Evolutionary conservation across 1,140 invertebrate species (phyloP), one percentile per base, ranked within the genome.

Genomic region (Scylla paramamosain): DNA sequence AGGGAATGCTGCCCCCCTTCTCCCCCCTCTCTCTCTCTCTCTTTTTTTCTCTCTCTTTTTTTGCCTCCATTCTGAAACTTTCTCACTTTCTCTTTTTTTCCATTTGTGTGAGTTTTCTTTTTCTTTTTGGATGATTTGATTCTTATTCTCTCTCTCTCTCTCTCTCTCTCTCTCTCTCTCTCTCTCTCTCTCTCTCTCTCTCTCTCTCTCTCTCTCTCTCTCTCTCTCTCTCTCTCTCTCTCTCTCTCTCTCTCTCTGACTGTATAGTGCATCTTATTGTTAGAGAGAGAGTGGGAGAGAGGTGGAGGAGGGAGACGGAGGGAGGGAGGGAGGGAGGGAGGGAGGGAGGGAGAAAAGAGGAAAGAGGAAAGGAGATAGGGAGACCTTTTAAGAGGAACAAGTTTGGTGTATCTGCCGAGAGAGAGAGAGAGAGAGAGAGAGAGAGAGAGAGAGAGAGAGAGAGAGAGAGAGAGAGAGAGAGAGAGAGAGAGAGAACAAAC

Each of bases 381-480:
- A n/a, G 25, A n/a, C 20, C 20, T n/a, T 77, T 77, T 7, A 7
- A 20, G 67, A 59, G 52, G 16, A 20, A 59, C 16, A 59, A 59
- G 52, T 59, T 59, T 59, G 6, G n/a, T 77, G 67, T 25, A 77
- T 77, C 20, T 77, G 12, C 7, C 20, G 7, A 3, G 59, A 67
- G 8, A 10, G 20, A 67, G 59, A 67, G 59, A 67, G 59, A 67
- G 59, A 67, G 59, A 67, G 59, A 67, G 59, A 67, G 59, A 67
- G 59, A 67, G 59, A 67, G 59, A 67, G 59, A 67, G 67, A n/a
- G 67, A 77, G 67, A 77, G 67, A 77, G 67, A 77, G 67, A 77
- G 46, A 77, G 67, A 77, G 67, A 77, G 67, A 77, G 67, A 77
- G 67, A 77, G 67, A 77, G 67, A 77, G 67, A 77, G 67, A 77